These are phyloP conservation scores for Misgurnus mizolepis DNA, from an alignment of 2,113 vertebrate species.

Conservation along the genomic window DNA sequence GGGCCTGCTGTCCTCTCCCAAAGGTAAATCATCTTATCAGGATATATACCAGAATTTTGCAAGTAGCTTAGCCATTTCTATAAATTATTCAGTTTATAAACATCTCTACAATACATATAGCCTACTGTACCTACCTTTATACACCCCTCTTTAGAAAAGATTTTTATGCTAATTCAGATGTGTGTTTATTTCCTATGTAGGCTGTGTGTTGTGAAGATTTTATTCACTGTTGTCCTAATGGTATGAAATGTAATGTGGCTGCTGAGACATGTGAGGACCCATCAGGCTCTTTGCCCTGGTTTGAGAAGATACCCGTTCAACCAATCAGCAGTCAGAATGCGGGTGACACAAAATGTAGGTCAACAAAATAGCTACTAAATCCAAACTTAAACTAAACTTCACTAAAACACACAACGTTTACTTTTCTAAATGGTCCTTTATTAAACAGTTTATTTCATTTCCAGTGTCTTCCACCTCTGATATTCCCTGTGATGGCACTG, in stretches of 20 bases:
- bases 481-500: conserved; percentile 49
- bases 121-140: too few species aligned
- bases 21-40: conserved; percentile 45
- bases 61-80: too few species aligned
- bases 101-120: too few species aligned
- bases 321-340: neutral
- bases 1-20: conserved; percentile 63
- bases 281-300: conserved; percentile 39
- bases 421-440: too few species aligned
- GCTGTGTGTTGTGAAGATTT: conserved; percentile 77
- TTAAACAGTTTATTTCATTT: conserved; percentile 2
- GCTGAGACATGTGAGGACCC: conserved; percentile 54
- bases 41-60: too few species aligned
- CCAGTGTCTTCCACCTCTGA: neutral
- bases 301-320: conserved; percentile 57
- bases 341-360: neutral
- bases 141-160: too few species aligned
- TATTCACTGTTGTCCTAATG: conserved; percentile 75
- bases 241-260: conserved; percentile 64
- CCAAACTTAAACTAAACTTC: too few species aligned
- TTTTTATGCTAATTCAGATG: neutral
- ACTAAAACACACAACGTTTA: too few species aligned
- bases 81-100: too few species aligned
- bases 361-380: neutral
- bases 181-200: conserved; percentile 50